These are phyloP conservation scores for Enoplolaimus lenunculus DNA, from an alignment of 2,888 invertebrate species.

Conservation along the genomic window DNA sequence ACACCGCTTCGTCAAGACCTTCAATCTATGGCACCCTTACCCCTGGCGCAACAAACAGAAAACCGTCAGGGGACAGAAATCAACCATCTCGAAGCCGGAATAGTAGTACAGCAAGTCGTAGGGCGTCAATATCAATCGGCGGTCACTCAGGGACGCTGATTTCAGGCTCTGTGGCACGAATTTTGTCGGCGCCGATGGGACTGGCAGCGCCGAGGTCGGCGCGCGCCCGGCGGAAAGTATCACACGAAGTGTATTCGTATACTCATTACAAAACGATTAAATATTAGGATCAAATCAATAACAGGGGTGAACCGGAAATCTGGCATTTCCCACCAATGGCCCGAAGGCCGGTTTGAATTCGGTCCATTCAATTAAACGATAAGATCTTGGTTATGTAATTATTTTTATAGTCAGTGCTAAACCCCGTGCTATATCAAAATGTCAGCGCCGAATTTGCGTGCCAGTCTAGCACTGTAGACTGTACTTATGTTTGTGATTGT, in stretches of 20 bases:
- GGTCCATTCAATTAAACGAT: too few species aligned
- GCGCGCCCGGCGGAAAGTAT: background rate
- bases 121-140: background rate
- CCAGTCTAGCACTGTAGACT: too few species aligned
- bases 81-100: background rate
- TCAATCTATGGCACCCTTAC: background rate
- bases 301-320: too few species aligned
- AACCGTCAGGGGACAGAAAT: background rate
- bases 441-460: too few species aligned
- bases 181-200: background rate
- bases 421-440: too few species aligned
- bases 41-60: background rate
- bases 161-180: background rate
- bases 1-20: background rate
- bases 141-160: too few species aligned
- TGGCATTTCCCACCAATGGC: too few species aligned
- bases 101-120: background rate
- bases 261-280: background rate
- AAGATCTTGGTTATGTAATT: too few species aligned
- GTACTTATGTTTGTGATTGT: too few species aligned
- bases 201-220: background rate
- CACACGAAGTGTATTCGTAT: background rate
- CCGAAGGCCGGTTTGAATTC: too few species aligned
- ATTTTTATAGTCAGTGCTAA: too few species aligned
- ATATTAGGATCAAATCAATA: too few species aligned